A percentile compares a stretch with the other conserved stretches of the same genome.
These are phyloP conservation scores for Scrobipalpa atriplicella DNA, from an alignment of 2,888 invertebrate species.

Conservation along the genomic window DNA sequence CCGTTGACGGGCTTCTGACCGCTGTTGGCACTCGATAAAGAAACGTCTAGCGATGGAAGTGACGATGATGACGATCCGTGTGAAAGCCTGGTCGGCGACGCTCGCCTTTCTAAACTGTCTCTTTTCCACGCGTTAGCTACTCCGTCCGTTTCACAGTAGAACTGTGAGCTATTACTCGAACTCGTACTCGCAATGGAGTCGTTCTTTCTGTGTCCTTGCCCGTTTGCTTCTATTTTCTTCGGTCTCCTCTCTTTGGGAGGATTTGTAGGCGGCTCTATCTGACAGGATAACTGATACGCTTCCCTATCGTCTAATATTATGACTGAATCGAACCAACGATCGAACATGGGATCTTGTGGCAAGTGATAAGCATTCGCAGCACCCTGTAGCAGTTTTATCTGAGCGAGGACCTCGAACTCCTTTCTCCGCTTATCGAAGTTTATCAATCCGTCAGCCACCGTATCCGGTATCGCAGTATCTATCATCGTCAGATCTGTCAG, in stretches of 20 bases:
- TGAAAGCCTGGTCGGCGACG: conserved; percentile 90
- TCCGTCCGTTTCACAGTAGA: conserved; percentile 91
- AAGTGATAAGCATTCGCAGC: conserved; percentile 98
- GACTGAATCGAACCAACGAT: conserved; percentile 97
- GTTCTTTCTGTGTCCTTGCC: conserved; percentile 91
- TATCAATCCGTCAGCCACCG: conserved; percentile 91
- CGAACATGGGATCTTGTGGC: conserved; percentile 92
- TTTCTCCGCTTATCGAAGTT: conserved; percentile 99
- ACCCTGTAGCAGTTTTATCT: conserved; percentile 96
- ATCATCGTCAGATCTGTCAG: conserved; percentile 99
- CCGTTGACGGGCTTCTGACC: conserved; percentile 79
- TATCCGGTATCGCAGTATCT: conserved; percentile 97
- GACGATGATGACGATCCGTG: conserved; percentile 90
- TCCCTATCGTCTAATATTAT: conserved; percentile 96
- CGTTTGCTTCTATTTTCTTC: conserved; percentile 84
- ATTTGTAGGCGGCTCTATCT: conserved; percentile 89
- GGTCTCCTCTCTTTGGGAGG: conserved; percentile 76
- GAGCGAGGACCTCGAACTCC: conserved; percentile 99
- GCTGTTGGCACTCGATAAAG: conserved; percentile 86
- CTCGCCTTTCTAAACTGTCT: conserved; percentile 90
- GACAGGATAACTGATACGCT: conserved; percentile 94
- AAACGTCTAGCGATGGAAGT: conserved; percentile 90
- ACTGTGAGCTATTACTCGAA: conserved; percentile 93
- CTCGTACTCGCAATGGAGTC: conserved; percentile 95
- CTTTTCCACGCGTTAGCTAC: conserved; percentile 86